Base-by-base conservation (phyloP, 2,113 vertebrate species). In the Apteryx owenii region DNA sequence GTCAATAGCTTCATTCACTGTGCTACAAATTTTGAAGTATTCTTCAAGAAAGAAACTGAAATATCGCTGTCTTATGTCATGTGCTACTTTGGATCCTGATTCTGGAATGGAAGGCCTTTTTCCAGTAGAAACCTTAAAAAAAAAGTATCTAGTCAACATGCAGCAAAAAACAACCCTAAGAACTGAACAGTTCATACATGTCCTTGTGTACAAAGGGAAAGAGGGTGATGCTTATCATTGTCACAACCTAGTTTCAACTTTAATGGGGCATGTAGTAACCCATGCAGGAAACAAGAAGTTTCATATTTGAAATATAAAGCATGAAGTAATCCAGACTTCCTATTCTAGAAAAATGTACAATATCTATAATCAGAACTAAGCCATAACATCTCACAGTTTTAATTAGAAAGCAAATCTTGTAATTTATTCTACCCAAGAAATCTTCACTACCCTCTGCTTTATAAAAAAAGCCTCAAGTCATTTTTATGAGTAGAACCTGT, bases 1-100 rank as follows among this genome's bases (percentile, higher is more conserved):
- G 53, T 98, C 95, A 93, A 99, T 97, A 70, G 99, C 98, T 38
- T 99, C 98, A 48, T 98, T 97, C 23, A 98, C 93, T 33, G 98
- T 98, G 68, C 91, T 50, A 36, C 97, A 98, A 1, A 95, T 97
- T 97, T 98, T 98, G 81, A 98, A 91, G 89, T 98, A 98, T 92
- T 98, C 98, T 92, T 99, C 97, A 4, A 98, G 98, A 79, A 99
- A 99, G 51, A 98, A 79, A 61, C 91, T 98, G 17, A 99, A 84
- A 12, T 99, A 99, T 23, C 96, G 90, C 78, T 98, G 98, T 20
- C 99, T 97, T 36, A 98, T 96, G 56, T 98, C 98, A 46, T 97
- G 97, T 7, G 98, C 98, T 8, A 99, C 98, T 97, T 98, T 98
- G 38, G 94, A 94, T 77, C 95, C 92, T 10, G 91, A 23, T 61